These are phyloP conservation scores for Mico argentatus DNA, from an alignment of 2,797 vertebrate genomes.

Conservation along the genomic window DNA sequence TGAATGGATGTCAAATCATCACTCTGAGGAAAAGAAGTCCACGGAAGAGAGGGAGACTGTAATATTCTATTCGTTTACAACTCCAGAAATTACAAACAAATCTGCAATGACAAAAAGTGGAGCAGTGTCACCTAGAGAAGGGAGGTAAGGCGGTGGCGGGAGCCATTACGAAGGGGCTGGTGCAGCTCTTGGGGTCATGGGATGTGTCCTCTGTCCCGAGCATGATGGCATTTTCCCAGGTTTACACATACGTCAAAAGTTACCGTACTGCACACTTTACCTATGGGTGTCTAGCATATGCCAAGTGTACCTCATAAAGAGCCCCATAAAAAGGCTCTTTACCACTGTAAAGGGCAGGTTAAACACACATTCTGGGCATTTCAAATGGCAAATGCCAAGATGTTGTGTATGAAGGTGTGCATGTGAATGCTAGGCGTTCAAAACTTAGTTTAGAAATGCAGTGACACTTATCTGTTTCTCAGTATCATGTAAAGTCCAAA, in stretches of 20 bases:
- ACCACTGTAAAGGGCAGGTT: not conserved
- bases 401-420: not conserved
- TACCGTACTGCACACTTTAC: not conserved
- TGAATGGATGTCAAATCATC: not conserved
- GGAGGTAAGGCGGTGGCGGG: rapidly evolving
- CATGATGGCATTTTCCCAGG: not conserved
- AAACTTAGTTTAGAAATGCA: not conserved
- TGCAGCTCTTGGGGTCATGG: not conserved
- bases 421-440: rapidly evolving
- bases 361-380: not conserved
- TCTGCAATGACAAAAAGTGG: not conserved
- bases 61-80: not conserved
- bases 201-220: not conserved
- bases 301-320: not conserved
- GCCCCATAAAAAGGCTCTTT: not conserved
- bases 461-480: not conserved
- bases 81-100: conserved; percentile 8
- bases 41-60: not conserved
- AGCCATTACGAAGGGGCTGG: rapidly evolving
- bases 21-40: not conserved
- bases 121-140: not conserved
- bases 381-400: not conserved
- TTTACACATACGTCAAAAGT: not conserved
- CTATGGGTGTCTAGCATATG: not conserved
- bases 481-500: not conserved